Conservation (phyloP, 2,113 vertebrate species). For the Turnix velox region DNA sequence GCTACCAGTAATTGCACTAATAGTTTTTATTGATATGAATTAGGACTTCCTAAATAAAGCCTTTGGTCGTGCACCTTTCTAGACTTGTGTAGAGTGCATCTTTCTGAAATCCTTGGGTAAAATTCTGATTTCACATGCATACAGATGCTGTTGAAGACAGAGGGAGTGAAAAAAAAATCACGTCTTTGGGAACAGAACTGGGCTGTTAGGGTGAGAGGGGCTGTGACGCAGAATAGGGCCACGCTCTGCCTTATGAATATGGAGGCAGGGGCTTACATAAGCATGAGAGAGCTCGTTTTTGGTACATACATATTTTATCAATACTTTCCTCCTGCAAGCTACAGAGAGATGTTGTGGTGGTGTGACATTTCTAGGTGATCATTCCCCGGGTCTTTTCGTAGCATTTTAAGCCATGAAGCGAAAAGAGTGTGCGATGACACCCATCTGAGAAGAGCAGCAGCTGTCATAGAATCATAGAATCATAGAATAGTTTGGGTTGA, state of each 20-base stretch:
- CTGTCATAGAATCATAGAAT: too few species aligned
- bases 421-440: not conserved
- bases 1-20: not conserved
- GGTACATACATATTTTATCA: slow-evolving; percentile 57
- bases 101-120: not conserved
- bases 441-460: not conserved
- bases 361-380: not conserved
- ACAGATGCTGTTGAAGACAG: not conserved
- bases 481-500: too few species aligned
- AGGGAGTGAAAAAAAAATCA: not conserved
- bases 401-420: not conserved
- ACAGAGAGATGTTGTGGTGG: not conserved
- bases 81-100: not conserved
- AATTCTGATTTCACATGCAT: not conserved
- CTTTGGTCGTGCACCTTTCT: not conserved
- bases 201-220: slow-evolving; percentile 15
- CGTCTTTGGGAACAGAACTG: not conserved
- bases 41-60: not conserved
- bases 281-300: slow-evolving; percentile 9
- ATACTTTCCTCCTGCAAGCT: not conserved
- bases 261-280: slow-evolving; percentile 22
- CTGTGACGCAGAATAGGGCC: not conserved
- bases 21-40: not conserved
- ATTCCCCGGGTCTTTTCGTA: not conserved
- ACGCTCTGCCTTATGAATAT: not conserved